These are phyloP conservation scores for Danio aesculapii DNA, from an alignment of 2,797 vertebrate species.

Conservation along the genomic window DNA sequence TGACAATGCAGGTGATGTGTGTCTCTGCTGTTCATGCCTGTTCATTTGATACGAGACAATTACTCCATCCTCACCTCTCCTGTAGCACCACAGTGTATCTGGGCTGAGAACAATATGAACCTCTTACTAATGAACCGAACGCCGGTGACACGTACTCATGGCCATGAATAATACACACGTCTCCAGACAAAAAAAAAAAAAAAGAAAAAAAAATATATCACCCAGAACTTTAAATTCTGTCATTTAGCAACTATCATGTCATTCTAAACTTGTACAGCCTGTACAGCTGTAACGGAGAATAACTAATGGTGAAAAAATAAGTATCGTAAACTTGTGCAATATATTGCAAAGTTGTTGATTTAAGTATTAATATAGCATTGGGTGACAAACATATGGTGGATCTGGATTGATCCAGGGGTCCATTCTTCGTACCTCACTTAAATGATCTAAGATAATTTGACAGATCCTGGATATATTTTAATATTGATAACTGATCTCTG, in stretches of 20 bases:
- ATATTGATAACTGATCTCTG: too few relatives aligned
- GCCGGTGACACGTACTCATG: slow-evolving; percentile 1
- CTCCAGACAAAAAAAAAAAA: too few relatives aligned
- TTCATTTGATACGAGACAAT: slow-evolving; percentile 41
- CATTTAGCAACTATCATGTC: neutral
- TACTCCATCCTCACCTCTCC: slow-evolving; percentile 31
- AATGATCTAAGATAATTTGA: too few relatives aligned
- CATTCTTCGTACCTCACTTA: too few relatives aligned
- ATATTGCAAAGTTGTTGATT: too few relatives aligned
- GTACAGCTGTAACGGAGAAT: neutral
- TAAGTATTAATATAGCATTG: too few relatives aligned
- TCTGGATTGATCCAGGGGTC: too few relatives aligned
- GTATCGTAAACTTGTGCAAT: too few relatives aligned
- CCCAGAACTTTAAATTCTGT: neutral
- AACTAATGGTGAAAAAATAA: too few relatives aligned
- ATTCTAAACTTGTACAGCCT: neutral
- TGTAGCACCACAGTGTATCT: neutral
- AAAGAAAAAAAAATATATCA: too few relatives aligned
- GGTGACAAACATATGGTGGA: too few relatives aligned
- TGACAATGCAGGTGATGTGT: slow-evolving; percentile 46
- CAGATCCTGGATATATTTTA: too few relatives aligned
- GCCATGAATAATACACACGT: slow-evolving; percentile 20
- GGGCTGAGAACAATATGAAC: slow-evolving; percentile 31
- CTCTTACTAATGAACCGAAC: slow-evolving; percentile 27
- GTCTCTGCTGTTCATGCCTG: slow-evolving; percentile 26